These are phyloP conservation scores for Ictalurus punctatus DNA, from an alignment of 2,113 vertebrate genomes.

Conservation along the genomic window DNA sequence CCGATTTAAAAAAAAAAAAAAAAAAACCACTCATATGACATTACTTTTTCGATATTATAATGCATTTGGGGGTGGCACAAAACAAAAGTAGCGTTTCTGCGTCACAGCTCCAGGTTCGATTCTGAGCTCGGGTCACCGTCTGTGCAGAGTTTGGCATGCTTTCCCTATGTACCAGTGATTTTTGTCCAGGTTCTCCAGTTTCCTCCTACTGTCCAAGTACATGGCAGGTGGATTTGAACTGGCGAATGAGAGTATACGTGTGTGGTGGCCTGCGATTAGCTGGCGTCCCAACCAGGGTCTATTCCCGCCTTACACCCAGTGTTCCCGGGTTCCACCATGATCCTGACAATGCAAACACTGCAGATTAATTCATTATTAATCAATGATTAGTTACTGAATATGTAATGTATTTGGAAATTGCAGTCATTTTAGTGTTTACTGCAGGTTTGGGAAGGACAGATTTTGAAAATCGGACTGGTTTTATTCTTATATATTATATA, in stretches of 20 bases:
- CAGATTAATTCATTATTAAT: not conserved
- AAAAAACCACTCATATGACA: not conserved
- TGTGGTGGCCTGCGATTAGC: not conserved
- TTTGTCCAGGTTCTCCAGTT: not conserved
- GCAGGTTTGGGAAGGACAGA: not conserved
- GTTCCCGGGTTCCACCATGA: not conserved
- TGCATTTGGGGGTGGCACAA: not conserved
- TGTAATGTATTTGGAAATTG: not conserved
- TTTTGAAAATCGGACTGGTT: not conserved
- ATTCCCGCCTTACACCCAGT: not conserved
- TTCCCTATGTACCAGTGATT: not conserved
- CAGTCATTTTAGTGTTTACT: not conserved
- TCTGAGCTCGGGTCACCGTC: not conserved
- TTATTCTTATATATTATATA: not conserved
- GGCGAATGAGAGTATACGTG: not conserved
- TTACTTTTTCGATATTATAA: not conserved
- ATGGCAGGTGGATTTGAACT: not conserved
- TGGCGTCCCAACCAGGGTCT: not conserved
- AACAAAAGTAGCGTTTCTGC: not conserved
- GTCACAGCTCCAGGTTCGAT: not conserved
- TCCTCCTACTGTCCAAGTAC: not conserved
- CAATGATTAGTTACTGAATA: not conserved
- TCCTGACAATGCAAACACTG: not conserved
- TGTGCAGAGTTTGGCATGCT: not conserved
- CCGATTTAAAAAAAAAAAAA: no score